These are phyloP conservation scores for Cyprinus carpio DNA, from an alignment of 2,113 vertebrate species.

Conservation along the genomic window DNA sequence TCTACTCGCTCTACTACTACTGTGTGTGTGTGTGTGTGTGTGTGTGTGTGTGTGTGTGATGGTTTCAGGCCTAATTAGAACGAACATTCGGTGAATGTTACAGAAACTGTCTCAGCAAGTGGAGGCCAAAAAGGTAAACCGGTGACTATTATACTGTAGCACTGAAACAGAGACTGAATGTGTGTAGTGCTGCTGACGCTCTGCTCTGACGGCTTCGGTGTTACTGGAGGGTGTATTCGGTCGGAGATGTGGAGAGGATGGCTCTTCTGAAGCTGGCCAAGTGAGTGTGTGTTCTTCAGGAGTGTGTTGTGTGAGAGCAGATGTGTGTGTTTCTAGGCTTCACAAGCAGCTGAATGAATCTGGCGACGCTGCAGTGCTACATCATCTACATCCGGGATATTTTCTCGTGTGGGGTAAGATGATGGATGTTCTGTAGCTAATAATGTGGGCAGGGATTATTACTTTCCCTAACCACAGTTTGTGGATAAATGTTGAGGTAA, in stretches of 20 bases:
- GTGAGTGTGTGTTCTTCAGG: conserved; percentile 77
- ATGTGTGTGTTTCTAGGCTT: conserved; percentile 74
- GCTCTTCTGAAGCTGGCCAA: conserved; percentile 98
- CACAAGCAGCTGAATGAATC: conserved; percentile 96
- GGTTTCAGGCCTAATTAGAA: conserved; percentile 90
- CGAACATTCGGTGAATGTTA: conserved; percentile 99
- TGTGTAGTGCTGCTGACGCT: not conserved
- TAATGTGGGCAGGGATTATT: no score
- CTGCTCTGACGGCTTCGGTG: conserved; percentile 76
- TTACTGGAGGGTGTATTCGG: conserved; percentile 97
- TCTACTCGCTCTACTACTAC: conserved; percentile 99
- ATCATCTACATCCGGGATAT: conserved; percentile 98
- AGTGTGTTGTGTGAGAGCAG: not conserved
- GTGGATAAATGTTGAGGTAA: no score
- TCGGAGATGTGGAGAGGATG: conserved; percentile 98
- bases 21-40: not conserved
- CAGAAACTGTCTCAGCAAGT: conserved; percentile 92
- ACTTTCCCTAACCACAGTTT: no score
- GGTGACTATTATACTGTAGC: no score
- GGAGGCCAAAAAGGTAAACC: conserved; percentile 92
- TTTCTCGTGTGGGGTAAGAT: conserved; percentile 94
- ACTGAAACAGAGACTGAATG: no score
- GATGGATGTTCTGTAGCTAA: no score
- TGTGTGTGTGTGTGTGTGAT: not conserved
- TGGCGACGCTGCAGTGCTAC: conserved; percentile 96